Evolutionary conservation across 1,140 invertebrate genomes (phyloP), one percentile per base, ranked within the genome.

Genomic region (Argopecten irradians): DNA sequence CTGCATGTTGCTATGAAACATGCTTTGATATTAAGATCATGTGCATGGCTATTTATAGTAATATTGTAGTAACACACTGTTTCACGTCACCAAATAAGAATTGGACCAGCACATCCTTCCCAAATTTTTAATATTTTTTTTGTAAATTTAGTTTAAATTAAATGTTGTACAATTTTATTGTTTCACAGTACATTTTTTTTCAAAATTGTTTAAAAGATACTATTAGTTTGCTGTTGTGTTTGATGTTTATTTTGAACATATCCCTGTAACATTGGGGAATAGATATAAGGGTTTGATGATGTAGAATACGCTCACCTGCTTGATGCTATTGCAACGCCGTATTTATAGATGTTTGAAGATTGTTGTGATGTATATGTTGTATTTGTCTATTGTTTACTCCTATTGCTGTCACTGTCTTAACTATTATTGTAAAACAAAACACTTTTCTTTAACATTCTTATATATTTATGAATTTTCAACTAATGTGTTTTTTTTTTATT

Each of bases 11-110:
- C 55, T 28, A 71, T 71, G 55, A 71, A 71, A 71, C 55, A 71
- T 71, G 55, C 55, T 71, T n/a, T 71, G 28, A 71, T 71, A 28
- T 71, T 11, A n/a, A 71, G 22, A 71, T 71, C 55, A 71, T 71
- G n/a, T 71, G 55, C 55, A 71, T 71, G 55, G 55, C 55, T 71
- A 71, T 71, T 71, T 71, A 71, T 71, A 71, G 55, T 71, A 71
- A 71, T 5, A 71, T 16, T 71, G 55, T 71, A 16, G n/a, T 71
- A 71, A 71, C 55, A 71, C 2, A 28, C 28, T 71, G 13, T 71
- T 71, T 71, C 55, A 71, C 55, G 28, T 71, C 55, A 71, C 55
- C 55, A 71, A 71, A 71, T 71, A n/a, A 71, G 55, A 28, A 28
- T 71, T 3, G 7, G 1, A 71, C 5, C 55, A 28, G 55, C 55